Base-by-base conservation (phyloP, 2,888 invertebrate genomes). In the Sminthurinus aureus region DNA sequence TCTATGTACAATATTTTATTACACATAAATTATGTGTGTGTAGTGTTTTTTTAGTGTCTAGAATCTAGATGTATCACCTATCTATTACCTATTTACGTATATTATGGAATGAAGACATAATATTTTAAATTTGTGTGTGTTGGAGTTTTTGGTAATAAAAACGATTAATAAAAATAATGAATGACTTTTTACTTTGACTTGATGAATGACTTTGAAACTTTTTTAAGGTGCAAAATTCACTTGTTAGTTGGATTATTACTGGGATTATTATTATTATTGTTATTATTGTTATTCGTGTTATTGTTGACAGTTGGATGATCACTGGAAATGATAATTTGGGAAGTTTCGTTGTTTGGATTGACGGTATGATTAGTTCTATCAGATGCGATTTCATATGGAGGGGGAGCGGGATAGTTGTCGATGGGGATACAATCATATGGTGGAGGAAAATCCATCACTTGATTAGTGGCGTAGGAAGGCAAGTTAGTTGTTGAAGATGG, bases 361-460 rank as follows among this genome's bases (percentile, higher is more conserved):
- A 15, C n/a, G 24, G 64, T 15, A 15, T 1, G 18, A 20, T 51
- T 2, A 20, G 51, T 26, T 50, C 24, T 22, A 58, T 50, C 73
- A 9, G n/a, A 38, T 20, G 13, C 51, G 52, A 79, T 78, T 78
- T 83, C 83, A 51, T 38, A 38, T 38, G 38, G 38, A 38, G 38
- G 78, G 66, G 38, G 79, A 83, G 24, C 67, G 8, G 1, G 83
- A 78, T 22, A 79, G 79, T 73, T 79, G 20, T 78, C 52, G 3
- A 64, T 75, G 24, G 4, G 22, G n/a, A 20, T n/a, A 22, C 15
- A 20, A 18, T 83, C 83, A 58, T 83, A 83, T 0, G 83, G 66
- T 18, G 83, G 83, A 71, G 83, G 83, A 20, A 67, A 71, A 9
- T 82, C 77, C 15, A 66, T 66, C 22, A 58, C 22, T 26, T 73